Conservation (phyloP, 2,113 vertebrate species). For the Pogonocichla stellata region DNA sequence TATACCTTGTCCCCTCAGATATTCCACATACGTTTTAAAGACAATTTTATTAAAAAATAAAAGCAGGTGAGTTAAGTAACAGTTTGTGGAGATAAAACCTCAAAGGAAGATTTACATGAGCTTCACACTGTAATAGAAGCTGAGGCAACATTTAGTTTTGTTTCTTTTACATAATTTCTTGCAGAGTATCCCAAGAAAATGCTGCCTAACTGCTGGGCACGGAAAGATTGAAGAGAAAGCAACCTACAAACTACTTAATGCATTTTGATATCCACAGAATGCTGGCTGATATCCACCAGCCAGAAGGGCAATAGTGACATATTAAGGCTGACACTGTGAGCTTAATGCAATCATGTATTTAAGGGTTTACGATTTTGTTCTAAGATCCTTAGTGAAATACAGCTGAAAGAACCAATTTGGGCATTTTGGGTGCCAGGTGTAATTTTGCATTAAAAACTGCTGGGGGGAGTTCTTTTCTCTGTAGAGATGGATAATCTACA, state of each 20-base stretch:
- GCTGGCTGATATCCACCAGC: not conserved
- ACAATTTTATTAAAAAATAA: constrained; percentile 61
- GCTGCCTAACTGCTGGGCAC: not conserved
- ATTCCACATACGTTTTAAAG: constrained; percentile 50
- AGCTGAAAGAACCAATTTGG: not conserved
- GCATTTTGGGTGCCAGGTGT: not conserved
- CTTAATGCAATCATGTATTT: not conserved
- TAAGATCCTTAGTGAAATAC: not conserved
- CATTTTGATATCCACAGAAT: not conserved
- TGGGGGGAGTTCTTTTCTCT: not conserved
- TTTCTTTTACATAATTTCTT: constrained; percentile 8
- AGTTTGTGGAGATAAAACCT: not conserved
- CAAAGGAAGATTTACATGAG: constrained; percentile 33
- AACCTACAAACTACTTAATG: not conserved
- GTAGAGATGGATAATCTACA: not conserved
- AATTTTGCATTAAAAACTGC: not conserved
- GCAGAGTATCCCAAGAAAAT: not conserved
- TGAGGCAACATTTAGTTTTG: constrained; percentile 9
- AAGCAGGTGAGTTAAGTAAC: constrained; percentile 34
- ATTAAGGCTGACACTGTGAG: not conserved
- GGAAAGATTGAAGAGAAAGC: not conserved
- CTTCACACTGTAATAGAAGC: not conserved
- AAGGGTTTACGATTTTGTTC: not conserved
- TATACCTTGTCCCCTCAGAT: not conserved
- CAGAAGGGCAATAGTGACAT: not conserved